Percentiles rank a stretch among this genome's conserved stretches.
Conservation (phyloP, 2,113 vertebrate genomes). For the Amazona guildingii region DNA sequence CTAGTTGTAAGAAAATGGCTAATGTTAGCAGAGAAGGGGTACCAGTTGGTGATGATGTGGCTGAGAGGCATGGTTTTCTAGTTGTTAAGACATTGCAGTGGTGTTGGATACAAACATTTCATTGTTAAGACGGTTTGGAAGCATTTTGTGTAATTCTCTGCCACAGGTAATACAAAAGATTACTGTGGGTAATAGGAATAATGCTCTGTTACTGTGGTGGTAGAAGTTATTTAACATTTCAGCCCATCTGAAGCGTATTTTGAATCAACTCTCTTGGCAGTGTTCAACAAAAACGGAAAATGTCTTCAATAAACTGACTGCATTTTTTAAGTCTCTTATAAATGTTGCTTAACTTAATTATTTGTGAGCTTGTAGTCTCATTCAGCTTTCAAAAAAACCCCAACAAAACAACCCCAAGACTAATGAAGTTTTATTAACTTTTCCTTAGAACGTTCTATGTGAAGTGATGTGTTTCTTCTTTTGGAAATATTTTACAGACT, state of each 20-base stretch:
- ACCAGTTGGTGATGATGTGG: not conserved
- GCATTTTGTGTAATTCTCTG: not conserved
- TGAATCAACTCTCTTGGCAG: not conserved
- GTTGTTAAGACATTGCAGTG: not conserved
- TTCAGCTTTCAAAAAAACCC: not conserved
- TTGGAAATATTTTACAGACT: constrained; percentile 78
- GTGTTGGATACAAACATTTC: not conserved
- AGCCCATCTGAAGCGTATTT: not conserved
- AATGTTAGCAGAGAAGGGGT: not conserved
- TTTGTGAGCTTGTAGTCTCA: not conserved
- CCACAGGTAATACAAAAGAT: not conserved
- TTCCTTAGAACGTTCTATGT: not conserved
- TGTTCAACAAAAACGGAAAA: not conserved
- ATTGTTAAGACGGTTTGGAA: not conserved
- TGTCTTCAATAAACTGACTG: not conserved
- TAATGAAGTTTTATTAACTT: not conserved
- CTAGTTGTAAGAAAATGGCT: not conserved
- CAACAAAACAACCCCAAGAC: not conserved
- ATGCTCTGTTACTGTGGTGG: not conserved
- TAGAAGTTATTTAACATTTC: not conserved
- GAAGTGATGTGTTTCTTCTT: not conserved
- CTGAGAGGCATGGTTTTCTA: not conserved
- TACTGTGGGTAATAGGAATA: not conserved
- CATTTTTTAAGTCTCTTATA: not conserved
- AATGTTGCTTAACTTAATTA: not conserved